Conservation (phyloP, 2,797 vertebrate species). For the Aldrovandia affinis region DNA sequence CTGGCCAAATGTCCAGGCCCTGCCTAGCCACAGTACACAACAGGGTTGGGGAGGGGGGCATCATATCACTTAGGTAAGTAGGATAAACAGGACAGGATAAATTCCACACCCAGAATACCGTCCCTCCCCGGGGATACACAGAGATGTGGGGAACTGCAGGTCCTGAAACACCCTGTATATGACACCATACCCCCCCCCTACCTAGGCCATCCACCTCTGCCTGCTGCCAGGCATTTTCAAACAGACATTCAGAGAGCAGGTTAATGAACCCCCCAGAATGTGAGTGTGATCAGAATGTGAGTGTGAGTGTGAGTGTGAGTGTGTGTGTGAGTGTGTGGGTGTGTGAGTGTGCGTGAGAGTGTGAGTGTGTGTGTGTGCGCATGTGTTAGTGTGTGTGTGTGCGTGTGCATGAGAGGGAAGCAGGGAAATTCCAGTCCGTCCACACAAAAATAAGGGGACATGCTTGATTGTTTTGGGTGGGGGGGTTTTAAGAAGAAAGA, state of each 20-base stretch:
- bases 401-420: background rate
- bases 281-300: slow-evolving; percentile 22
- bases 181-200: slow-evolving; percentile 31
- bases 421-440: background rate
- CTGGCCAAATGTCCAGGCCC: background rate
- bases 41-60: background rate
- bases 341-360: too few relatives aligned
- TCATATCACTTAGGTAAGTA: background rate
- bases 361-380: too few relatives aligned
- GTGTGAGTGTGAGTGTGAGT: too few relatives aligned
- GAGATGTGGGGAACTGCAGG: background rate
- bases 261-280: slow-evolving; percentile 20
- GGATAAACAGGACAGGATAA: background rate
- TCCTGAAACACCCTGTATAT: slow-evolving; percentile 24
- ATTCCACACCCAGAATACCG: background rate
- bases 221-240: slow-evolving; percentile 37
- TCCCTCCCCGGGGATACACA: background rate
- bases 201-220: slow-evolving; percentile 5
- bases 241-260: slow-evolving; percentile 3
- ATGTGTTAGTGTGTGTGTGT: too few relatives aligned
- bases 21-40: background rate
- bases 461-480: background rate
- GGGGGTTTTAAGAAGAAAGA: too few relatives aligned
- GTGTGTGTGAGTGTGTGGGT: too few relatives aligned
- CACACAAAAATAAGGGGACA: background rate